A percentile compares a stretch with the other conserved stretches of the same genome.
phyloP scores from a whole-genome alignment of 2,888 invertebrate genomes.

The Hydropsyche betteni region DNA sequence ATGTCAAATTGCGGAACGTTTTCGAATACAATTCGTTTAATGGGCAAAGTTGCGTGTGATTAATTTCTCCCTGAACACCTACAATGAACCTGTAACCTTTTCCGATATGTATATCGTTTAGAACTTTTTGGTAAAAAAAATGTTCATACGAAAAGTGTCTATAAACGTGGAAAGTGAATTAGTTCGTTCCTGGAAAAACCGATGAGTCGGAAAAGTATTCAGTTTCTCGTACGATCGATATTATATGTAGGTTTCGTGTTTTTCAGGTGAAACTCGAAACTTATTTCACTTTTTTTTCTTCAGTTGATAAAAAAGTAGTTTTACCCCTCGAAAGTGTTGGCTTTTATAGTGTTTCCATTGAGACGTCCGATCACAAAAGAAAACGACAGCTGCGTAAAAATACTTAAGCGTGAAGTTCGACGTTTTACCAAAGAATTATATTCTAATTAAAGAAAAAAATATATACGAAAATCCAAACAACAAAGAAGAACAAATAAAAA shows the following conservation, averaged over 20 bases:
- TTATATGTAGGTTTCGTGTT: conserved; percentile 12
- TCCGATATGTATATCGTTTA: no score
- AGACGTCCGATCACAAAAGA: not conserved
- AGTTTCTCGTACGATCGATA: conserved; percentile 23
- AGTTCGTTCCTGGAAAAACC: conserved; percentile 39
- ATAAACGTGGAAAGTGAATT: conserved; percentile 8
- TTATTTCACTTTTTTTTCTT: not conserved
- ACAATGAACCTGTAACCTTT: no score
- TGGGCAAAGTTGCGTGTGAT: not conserved
- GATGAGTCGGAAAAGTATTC: conserved; percentile 42
- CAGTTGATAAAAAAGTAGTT: not conserved
- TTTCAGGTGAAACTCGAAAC: conserved; percentile 31
- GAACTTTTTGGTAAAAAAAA: no score
- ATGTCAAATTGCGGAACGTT: no score
- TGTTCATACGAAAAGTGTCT: not conserved
- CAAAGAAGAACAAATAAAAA: no score
- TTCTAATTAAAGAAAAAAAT: no score
- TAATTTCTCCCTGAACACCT: not conserved
- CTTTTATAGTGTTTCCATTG: conserved; percentile 16
- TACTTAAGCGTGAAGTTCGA: no score
- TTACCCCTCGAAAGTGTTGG: not conserved
- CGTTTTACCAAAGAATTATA: no score
- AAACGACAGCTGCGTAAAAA: no score
- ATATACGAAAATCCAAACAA: no score
- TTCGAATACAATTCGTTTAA: no score